These are phyloP conservation scores for Lutraria rhynchaena DNA, from an alignment of 1,140 invertebrate species.

Conservation along the genomic window DNA sequence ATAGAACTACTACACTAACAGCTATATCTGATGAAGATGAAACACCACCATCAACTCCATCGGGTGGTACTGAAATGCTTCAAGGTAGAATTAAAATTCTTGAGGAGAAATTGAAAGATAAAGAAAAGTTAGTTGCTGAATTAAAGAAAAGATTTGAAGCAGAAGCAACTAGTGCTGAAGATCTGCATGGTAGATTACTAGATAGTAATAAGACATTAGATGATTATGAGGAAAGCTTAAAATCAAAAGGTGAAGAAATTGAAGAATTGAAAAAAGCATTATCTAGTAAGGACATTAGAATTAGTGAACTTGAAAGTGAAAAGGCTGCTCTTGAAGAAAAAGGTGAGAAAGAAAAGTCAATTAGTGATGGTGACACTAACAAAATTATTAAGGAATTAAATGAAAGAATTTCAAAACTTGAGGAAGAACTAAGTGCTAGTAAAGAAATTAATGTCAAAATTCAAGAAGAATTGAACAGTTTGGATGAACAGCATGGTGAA, in stretches of 20 bases:
- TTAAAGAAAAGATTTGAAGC: conserved; percentile 57
- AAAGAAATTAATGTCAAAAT: conserved; percentile 56
- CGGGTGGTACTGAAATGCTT: conserved; percentile 17
- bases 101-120: conserved; percentile 55
- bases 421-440: conserved; percentile 55
- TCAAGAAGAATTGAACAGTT: conserved; percentile 56
- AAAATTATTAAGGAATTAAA: conserved; percentile 58
- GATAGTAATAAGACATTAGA: conserved; percentile 54
- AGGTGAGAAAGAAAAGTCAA: conserved; percentile 57
- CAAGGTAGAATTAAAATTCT: conserved; percentile 52
- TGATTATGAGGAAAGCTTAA: conserved; percentile 44
- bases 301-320: conserved; percentile 60
- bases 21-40: conserved; percentile 65
- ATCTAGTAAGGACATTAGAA: conserved; percentile 56
- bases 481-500: conserved; percentile 46
- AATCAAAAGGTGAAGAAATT: conserved; percentile 62
- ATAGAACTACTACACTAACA: conserved; percentile 61
- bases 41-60: conserved; percentile 28
- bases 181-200: conserved; percentile 49
- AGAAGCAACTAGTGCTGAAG: conserved; percentile 46
- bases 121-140: conserved; percentile 55
- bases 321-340: conserved; percentile 65
- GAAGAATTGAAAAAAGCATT: conserved; percentile 59
- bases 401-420: conserved; percentile 59
- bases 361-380: conserved; percentile 44